A percentile compares a stretch with the other conserved stretches of the same genome.
These are phyloP conservation scores for Meandrina meandrites DNA, from an alignment of 92 coral and sea anemone genomes.

Conservation along the genomic window DNA sequence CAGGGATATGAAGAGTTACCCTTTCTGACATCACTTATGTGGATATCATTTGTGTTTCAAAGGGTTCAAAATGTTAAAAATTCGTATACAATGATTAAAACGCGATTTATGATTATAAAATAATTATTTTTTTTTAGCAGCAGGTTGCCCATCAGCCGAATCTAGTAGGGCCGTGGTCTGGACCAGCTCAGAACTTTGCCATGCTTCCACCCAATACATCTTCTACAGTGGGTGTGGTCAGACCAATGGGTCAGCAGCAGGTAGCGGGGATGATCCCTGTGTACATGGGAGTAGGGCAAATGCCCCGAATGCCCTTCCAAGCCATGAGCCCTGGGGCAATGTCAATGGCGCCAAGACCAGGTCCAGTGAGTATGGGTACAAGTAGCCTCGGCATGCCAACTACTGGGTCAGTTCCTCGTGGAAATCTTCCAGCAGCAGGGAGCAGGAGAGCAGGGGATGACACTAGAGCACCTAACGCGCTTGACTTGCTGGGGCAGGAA, in stretches of 20 bases:
- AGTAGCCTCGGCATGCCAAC: constrained; percentile 55
- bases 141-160: constrained; percentile 25
- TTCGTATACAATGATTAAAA: no score
- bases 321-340: constrained; percentile 45
- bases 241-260: constrained; percentile 67
- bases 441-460: constrained; percentile 54
- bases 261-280: constrained; percentile 30
- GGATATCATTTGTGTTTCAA: no score
- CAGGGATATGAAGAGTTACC: neutral
- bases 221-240: constrained; percentile 76
- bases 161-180: constrained; percentile 25
- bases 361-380: constrained; percentile 60
- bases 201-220: constrained; percentile 40
- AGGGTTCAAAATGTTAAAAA: no score
- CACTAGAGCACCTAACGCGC: constrained; percentile 69
- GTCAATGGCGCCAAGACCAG: constrained; percentile 64
- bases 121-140: neutral
- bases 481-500: constrained; percentile 91
- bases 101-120: no score
- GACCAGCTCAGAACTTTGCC: constrained; percentile 39
- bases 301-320: constrained; percentile 50
- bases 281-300: constrained; percentile 29
- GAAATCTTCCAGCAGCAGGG: constrained; percentile 42
- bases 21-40: neutral
- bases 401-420: constrained; percentile 53